Evolutionary conservation across 2,888 invertebrate genomes (phyloP), one percentile per base, ranked within the genome.

Genomic region (Mesodorylaimus sp.): DNA sequence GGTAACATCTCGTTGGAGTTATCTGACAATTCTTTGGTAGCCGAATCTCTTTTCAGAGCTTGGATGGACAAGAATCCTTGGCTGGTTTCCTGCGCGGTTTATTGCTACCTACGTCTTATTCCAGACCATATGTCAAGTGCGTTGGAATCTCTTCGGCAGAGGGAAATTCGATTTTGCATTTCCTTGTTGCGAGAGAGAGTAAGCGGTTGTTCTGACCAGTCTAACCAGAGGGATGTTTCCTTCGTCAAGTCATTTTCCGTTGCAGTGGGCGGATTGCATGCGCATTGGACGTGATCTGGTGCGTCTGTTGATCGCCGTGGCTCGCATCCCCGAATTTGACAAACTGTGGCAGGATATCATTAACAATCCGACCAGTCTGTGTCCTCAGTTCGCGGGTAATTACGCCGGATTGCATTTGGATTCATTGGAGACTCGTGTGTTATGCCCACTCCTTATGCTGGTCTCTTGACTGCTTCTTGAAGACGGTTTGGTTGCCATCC

Each of bases 261-360:
- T 63, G 42, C 57, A 83, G 66, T 91, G 89, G 74, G 72, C 76
- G 53, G 89, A 91, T 66, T 86, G 91, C 64, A 75, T 86, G 66
- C 79, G 81, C 51, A 79, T 95, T 59, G 93, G 93, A 44, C 61
- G 75, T 52, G 93, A 93, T 72, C 76, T 93, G 64, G 81, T 89
- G 49, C 75, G 93, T 54, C 72, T 87, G 56, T 72, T 88, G 47
- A 86, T 87, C 68, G 83, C 84, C 72, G 83, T 87, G 45, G 84
- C 85, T 47, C 76, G 84, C 56, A 81, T 88, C 66, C 79, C 83
- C 42, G 86, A 87, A 70, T 81, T 88, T 66, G 83, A 82, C 65
- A 76, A 76, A 55, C 68, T 88, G n/a, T 88, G 87, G 87, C 79
- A 77, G 67, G 87, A 87, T 61, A 76, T 88, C 55, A 71, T 85